Base-by-base conservation (phyloP, 2,888 invertebrate species). In the Synergus gifuensis region DNA sequence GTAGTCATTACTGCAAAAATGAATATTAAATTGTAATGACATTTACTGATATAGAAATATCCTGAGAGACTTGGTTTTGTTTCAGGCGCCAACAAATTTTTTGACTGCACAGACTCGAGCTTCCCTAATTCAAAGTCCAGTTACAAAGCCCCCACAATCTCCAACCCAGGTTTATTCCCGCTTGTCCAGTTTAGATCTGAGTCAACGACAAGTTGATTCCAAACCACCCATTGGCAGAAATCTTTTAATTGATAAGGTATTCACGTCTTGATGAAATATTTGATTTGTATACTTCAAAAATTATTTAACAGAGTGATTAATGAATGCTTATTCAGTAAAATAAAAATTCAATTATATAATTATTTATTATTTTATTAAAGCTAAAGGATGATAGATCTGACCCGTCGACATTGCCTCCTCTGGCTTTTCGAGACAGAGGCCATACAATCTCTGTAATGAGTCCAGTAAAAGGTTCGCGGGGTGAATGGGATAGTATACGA, bases 391-490 rank as follows among this genome's bases (percentile, higher is more conserved):
- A 92, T 9, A 89, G 90, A 79, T 90, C 89, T 1, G 93, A 93
- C 86, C 92, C 93, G 7, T 90, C 92, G 2, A 86, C 88, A 67
- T 84, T 93, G 77, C 92, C 92, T 9, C 93, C 92, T 18, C 86
- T 92, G 49, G 86, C 88, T 49, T 92, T 91, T 84, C 93, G 95
- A 22, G 95, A 95, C 85, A 92, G 95, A 79, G 96, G 96, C 79
- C 96, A 97, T 91, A 98, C 98, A 76, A 97, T 98, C 90, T 97
- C 97, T 11, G 97, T 97, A 8, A 97, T 97, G 96, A 96, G 95
- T 90, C 95, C 96, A 73, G 95, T 95, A 12, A 92, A 95, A 76
- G 93, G 93, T 79, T 90, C 93, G 36, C 89, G 90, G 82, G 90
- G 84, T 73, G 93, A 90, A 80, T 93, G 91, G 92, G 93, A 92